Evolutionary conservation across 2,113 vertebrate genomes (phyloP), one percentile per base, ranked within the genome.

Genomic region (Hemiprocne comata): DNA sequence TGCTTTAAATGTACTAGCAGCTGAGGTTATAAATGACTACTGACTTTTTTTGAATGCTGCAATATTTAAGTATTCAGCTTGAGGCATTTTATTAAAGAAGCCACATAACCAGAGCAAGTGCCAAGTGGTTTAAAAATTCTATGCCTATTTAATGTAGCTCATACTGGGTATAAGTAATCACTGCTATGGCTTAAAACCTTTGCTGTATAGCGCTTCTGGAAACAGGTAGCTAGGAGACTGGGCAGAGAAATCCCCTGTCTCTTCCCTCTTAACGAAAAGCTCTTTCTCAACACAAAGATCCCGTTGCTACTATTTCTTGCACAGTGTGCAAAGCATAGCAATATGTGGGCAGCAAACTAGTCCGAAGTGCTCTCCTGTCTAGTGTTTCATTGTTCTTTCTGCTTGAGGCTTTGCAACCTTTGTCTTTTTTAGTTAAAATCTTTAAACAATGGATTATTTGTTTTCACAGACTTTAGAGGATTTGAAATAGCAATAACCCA

Each of bases 381-480:
- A 44, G 36, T 70, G 62, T 95, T 96, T 72, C 70, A 38, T 89
- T 93, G 74, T 89, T 94, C 86, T 83, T 84, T 93, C 73, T 86
- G 93, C 95, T 92, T 42, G 81, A 94, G 91, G 94, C 91, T 96
- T 94, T 77, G 70, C 82, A 89, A 66, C 93, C 64, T 91, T 91
- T 60, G 91, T 87, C 88, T 90, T 92, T 94, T 94, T 92, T 87
- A 93, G 79, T 93, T 95, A 95, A 95, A 95, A 80, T 93, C 94
- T 95, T 96, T 92, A 94, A 96, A 96, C 95, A 96, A 93, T 94
- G 87, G 92, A 74, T 96, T 94, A 75, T 97, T 81, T 96, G 90
- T 97, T 97, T 97, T 94, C 69, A 51, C 9, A 57, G 74, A 74
- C 94, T 93, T 97, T 94, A 90, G 87, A 92, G 92, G 81, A 79